phyloP scores from a whole-genome alignment of 2,888 invertebrate genomes.

The Coenonympha glycerion region DNA sequence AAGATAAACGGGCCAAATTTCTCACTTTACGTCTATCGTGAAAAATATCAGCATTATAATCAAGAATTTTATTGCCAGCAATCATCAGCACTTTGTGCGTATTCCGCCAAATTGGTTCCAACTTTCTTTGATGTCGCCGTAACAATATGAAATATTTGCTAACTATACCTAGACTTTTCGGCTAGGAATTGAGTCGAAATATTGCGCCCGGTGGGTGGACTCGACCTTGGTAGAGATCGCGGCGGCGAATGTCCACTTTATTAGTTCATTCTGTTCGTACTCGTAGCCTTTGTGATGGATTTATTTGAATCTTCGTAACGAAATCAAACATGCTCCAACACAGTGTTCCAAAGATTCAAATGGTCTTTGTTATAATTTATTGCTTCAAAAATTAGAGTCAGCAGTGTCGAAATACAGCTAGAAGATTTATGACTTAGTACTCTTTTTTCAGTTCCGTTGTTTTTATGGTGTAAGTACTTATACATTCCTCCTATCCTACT shows the following conservation, averaged over 20 bases:
- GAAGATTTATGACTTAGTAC: too few species aligned
- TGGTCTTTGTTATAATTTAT: not conserved
- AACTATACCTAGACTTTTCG: constrained; percentile 37
- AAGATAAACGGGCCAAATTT: not conserved
- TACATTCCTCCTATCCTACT: too few species aligned
- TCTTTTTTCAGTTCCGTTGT: too few species aligned
- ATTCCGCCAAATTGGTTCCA: constrained; percentile 4
- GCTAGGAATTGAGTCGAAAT: constrained; percentile 53
- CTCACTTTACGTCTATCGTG: constrained; percentile 1
- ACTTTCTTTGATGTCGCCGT: constrained; percentile 17
- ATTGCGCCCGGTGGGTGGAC: constrained; percentile 47
- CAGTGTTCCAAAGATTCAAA: not conserved
- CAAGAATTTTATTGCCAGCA: constrained; percentile 9
- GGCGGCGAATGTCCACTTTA: constrained; percentile 47
- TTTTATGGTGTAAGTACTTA: too few species aligned
- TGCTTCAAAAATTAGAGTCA: too few species aligned
- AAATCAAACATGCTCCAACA: not conserved
- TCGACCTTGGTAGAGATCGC: constrained; percentile 50
- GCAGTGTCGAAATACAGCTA: too few species aligned
- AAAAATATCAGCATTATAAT: constrained; percentile 13
- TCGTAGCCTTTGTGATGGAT: constrained; percentile 12
- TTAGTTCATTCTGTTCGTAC: constrained; percentile 25
- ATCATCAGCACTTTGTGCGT: not conserved
- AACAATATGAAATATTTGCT: constrained; percentile 17
- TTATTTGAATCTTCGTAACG: constrained; percentile 4